Base-by-base conservation (phyloP, 2,113 vertebrate genomes). In the Amphiprion ocellaris region DNA sequence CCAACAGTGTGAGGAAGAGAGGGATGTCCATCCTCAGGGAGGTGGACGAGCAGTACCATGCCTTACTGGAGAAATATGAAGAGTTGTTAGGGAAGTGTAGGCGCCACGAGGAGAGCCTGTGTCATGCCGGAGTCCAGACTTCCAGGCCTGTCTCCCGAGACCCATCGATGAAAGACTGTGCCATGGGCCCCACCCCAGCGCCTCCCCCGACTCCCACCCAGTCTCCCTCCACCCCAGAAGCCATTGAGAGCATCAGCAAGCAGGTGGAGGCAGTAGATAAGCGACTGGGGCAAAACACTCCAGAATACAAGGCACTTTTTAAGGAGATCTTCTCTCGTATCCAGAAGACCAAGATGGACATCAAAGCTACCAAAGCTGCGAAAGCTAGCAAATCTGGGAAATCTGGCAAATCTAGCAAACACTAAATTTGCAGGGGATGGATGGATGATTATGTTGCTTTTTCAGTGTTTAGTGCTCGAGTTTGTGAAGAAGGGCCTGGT, bases 241-340 rank as follows among this genome's bases (percentile, higher is more conserved):
- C 91, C 4, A 95, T 95, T 3, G 97, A 97, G 90, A 96, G 96
- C 92, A 95, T 98, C 82, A 96, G 96, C 91, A 96, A 96, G 84
- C 97, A 97, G 2, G 96, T 98, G 91, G 97, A 97, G 69, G 97
- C 97, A 0, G 98, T 97, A 82, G 98, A 99, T 91, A 98, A 97
- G 89, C 86, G 97, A 67, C 95, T 98, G 90, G 96, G 97, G 69
- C 98, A 99, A 88, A 98, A 96, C 92, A 97, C 98, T 58, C 98
- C 98, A 0, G 98, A 99, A 89, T 99, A 99, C 94, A 99, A 99
- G 90, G 97, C 97, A 5, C 97, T 99, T 58, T 99, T 99, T 85
- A 98, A 99, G 81, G 98, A 99, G 94, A 99, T 99, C 92, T 99
- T 99, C 88, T 97, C 97, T 72, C 96, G 97, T 58, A 98, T 99